A percentile compares a stretch with the other conserved stretches of the same genome.
phyloP scores from a whole-genome alignment of 2,888 invertebrate species.

The Cephalotes varians region DNA sequence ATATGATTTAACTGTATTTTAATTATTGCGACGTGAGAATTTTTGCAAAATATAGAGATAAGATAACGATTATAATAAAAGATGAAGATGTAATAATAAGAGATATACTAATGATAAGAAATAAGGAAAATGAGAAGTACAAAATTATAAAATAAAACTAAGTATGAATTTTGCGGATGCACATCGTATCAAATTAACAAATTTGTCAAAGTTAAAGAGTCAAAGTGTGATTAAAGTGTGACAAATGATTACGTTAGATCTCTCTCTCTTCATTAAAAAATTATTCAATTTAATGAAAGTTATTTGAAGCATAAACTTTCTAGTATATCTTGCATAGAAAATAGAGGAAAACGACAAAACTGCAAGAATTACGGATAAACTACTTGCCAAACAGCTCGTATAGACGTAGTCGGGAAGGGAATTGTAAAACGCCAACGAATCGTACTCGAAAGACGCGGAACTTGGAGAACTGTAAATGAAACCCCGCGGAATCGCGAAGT shows the following conservation, averaged over 20 bases:
- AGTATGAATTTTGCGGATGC: neutral
- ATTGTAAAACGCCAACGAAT: slow-evolving; percentile 40
- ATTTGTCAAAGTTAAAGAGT: neutral
- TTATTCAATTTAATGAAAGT: neutral
- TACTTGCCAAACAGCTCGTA: slow-evolving; percentile 31
- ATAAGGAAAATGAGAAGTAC: neutral
- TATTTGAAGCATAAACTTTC: slow-evolving; percentile 22
- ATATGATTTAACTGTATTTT: neutral
- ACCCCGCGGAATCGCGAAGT: slow-evolving; percentile 48
- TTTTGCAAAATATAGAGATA: neutral
- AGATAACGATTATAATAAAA: neutral
- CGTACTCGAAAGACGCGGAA: slow-evolving; percentile 38
- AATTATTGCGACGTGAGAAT: neutral
- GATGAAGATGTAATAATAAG: neutral
- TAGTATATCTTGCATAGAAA: neutral
- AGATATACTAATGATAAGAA: neutral
- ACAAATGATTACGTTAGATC: slow-evolving; percentile 1
- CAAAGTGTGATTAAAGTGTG: too few species aligned
- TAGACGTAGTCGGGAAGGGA: neutral
- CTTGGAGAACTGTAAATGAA: slow-evolving; percentile 51
- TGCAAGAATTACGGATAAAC: slow-evolving; percentile 29
- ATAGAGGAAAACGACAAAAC: neutral
- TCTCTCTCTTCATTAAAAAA: neutral
- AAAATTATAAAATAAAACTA: neutral
- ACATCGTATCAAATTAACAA: neutral